Percentiles rank a stretch among this genome's conserved stretches.
phyloP scores from a whole-genome alignment of 1,140 invertebrate genomes.

The Drosophila tsacasi region DNA sequence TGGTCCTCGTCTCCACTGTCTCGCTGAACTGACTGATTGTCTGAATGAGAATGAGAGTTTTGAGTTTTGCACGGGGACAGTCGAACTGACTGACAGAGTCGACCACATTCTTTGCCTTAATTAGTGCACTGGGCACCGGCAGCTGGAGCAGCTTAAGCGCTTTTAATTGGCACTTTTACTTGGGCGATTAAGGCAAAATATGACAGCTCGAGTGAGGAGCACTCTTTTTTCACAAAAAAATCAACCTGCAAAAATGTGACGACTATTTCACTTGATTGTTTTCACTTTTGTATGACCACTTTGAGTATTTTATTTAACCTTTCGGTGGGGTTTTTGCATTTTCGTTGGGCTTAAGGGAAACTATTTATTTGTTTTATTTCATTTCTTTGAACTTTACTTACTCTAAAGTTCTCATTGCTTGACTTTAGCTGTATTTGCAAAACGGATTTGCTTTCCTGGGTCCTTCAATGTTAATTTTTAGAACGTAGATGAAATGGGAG shows the following conservation, averaged over 20 bases:
- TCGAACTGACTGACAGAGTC: slow-evolving; percentile 4
- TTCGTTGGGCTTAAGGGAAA: not conserved
- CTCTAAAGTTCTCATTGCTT: not conserved
- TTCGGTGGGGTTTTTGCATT: no score
- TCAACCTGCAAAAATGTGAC: slow-evolving; percentile 19
- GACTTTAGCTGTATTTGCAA: not conserved
- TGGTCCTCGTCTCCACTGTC: slow-evolving; percentile 22
- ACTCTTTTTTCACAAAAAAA: not conserved
- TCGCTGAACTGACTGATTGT: slow-evolving; percentile 56
- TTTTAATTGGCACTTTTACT: slow-evolving; percentile 81
- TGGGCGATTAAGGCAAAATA: slow-evolving; percentile 67
- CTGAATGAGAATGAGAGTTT: slow-evolving; percentile 46
- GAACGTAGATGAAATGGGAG: not conserved
- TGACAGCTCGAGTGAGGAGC: slow-evolving; percentile 50
- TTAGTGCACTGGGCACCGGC: slow-evolving; percentile 49
- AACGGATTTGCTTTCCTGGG: not conserved
- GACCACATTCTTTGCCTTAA: slow-evolving; percentile 61
- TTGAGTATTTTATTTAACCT: not conserved
- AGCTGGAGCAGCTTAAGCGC: slow-evolving; percentile 43
- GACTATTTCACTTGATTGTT: slow-evolving; percentile 9
- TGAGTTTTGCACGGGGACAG: slow-evolving; percentile 5
- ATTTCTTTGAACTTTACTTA: not conserved
- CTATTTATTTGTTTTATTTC: not conserved
- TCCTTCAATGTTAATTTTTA: not conserved
- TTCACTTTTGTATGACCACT: not conserved